Evolutionary conservation across 2,113 vertebrate genomes (phyloP).

Genomic region (Lucifuga dentata): DNA sequence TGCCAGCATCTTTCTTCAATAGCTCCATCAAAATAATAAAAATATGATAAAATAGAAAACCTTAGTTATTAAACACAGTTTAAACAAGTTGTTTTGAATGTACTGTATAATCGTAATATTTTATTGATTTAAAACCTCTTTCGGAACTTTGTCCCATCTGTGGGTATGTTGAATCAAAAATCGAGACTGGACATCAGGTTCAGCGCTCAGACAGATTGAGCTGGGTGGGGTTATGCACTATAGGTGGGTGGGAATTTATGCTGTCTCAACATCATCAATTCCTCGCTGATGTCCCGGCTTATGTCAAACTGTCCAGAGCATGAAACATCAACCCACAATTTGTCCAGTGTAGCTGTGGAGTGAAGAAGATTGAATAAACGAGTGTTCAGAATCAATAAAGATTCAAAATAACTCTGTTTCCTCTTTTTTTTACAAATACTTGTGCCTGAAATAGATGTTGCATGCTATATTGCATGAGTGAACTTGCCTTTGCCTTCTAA

Average conservation of each 20-base stretch:
- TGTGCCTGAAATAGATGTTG: conserved; percentile 16
- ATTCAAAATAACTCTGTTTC: conserved; percentile 18
- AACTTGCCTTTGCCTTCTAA: conserved; percentile 45
- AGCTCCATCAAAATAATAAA: background rate
- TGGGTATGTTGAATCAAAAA: conserved; percentile 33
- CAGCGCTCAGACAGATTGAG: conserved; percentile 14
- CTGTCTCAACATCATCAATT: conserved; percentile 31
- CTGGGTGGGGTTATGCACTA: conserved; percentile 4
- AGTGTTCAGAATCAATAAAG: background rate
- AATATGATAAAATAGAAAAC: too few species aligned
- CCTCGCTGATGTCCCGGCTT: conserved; percentile 40
- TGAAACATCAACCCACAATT: conserved; percentile 33
- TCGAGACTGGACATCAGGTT: conserved; percentile 32
- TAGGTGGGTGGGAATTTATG: conserved; percentile 41
- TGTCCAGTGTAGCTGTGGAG: conserved; percentile 31
- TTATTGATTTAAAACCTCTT: background rate
- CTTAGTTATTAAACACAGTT: background rate
- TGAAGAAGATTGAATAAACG: conserved; percentile 49
- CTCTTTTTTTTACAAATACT: background rate
- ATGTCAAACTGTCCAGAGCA: conserved; percentile 48
- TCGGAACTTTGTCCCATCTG: background rate
- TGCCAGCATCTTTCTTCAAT: background rate
- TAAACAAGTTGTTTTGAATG: too few species aligned
- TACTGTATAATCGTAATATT: too few species aligned
- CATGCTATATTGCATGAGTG: background rate